Base-by-base conservation (phyloP, 2,797 vertebrate genomes). In the Babyrousa celebensis region DNA sequence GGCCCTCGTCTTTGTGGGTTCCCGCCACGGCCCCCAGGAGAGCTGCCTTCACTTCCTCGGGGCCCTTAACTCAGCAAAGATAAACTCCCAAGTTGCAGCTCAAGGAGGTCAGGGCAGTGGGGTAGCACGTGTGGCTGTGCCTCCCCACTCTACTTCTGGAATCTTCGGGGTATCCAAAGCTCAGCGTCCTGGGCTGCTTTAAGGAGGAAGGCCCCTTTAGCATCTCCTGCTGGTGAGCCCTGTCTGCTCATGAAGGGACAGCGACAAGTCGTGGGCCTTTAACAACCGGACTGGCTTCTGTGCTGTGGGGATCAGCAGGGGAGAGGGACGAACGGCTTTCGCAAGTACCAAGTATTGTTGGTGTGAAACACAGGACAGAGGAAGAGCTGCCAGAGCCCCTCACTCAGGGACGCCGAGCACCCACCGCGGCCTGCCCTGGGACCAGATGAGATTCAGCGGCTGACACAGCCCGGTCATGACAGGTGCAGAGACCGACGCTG, bases 401-500 rank as follows among this genome's bases (percentile, higher is more conserved):
- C 7, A 0, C 10, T 25, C 23, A 40, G 43, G 52, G 48, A 52
- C 5, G 1, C 0, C 0, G 21, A 9, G 14, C 11, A 1, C 82
- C 70, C 23, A 16, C 62, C 23, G 1, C 5, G 23, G 21, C 12
- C 63, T 23, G 75, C 27, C 40, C 0, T 1, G 0, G 12, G 15
- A 67, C 32, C 20, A 18, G 48, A 52, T 8, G 20, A 14, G 86
- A 21, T 12, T 43, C 32, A 17, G 20, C 0, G 12, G 21, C 32
- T 0, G 85, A 65, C 14, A 29, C 27, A 1, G 1, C 0, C 2
- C 48, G 2, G 7, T 5, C 3, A 2, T n/a, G 56, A 32, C 0
- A 4, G 77, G 52, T 7, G 1, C 29, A 54, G n/a, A 3, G 67
- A 5, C 25, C 21, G 23, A 62, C 1, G 62, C 25, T 11, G 17